Evolutionary conservation across 1,140 invertebrate genomes (phyloP).

Genomic region (Brachionus rubens): DNA sequence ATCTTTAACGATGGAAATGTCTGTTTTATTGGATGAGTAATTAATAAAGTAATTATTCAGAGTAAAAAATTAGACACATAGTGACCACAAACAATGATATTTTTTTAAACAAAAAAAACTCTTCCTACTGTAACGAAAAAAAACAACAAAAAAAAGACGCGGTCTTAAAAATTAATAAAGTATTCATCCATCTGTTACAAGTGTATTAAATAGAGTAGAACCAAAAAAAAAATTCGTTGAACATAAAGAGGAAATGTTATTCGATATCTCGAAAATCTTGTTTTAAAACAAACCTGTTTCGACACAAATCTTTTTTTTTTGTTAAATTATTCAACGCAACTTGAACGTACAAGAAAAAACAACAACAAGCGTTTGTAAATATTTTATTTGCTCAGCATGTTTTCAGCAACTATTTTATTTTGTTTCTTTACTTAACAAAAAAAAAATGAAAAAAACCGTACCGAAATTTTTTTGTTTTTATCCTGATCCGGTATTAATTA

Average conservation of each 20-base stretch:
- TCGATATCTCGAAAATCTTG: background rate
- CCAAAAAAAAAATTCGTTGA: background rate
- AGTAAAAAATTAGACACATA: constrained; percentile 32
- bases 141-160: no score
- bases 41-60: constrained; percentile 29
- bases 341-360: background rate
- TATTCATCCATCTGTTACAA: constrained; percentile 35
- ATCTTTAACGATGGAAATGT: no score
- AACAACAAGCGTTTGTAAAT: constrained; percentile 32
- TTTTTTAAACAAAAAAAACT: no score
- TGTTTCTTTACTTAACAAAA: background rate
- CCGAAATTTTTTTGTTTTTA: background rate
- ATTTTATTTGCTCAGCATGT: constrained; percentile 39
- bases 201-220: constrained; percentile 14
- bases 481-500: constrained; percentile 16
- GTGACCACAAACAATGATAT: background rate
- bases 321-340: background rate
- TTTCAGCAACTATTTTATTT: constrained; percentile 31
- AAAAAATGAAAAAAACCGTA: background rate
- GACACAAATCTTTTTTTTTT: no score
- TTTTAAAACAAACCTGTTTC: constrained; percentile 13
- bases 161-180: background rate
- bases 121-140: no score
- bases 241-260: constrained; percentile 6
- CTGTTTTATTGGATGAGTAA: constrained; percentile 34